A percentile compares a stretch with the other conserved stretches of the same genome.
Conservation (phyloP, 2,113 vertebrate species). For the Albula goreensis region DNA sequence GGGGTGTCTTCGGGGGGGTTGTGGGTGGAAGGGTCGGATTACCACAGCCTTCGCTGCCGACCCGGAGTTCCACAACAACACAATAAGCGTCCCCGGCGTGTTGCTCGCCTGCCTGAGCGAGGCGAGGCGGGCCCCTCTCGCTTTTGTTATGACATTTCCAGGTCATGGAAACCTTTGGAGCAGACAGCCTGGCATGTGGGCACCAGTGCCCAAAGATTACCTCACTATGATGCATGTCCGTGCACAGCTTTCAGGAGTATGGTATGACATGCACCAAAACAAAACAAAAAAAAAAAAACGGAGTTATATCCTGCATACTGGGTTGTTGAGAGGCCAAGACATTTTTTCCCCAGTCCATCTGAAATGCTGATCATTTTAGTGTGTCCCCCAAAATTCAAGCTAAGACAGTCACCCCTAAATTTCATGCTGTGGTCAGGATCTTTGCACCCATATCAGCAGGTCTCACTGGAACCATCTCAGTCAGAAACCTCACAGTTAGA, state of each 20-base stretch:
- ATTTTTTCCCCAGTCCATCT: no score
- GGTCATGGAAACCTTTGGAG: neutral
- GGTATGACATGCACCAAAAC: neutral
- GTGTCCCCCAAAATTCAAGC: no score
- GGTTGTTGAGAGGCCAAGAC: no score
- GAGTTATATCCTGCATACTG: no score
- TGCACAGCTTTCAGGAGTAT: neutral
- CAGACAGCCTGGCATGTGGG: neutral
- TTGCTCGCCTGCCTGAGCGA: neutral
- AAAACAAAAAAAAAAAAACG: no score
- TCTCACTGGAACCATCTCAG: no score
- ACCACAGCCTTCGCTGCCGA: conserved; percentile 39
- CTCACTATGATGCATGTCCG: neutral
- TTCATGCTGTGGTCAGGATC: no score
- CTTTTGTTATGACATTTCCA: conserved; percentile 13
- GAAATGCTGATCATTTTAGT: no score
- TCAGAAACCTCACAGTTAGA: no score
- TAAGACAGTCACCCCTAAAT: no score
- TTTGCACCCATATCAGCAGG: no score
- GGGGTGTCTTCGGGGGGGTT: conserved; percentile 24
- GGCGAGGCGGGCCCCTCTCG: neutral
- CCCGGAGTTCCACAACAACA: conserved; percentile 43
- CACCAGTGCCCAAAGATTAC: neutral
- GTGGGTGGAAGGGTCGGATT: conserved; percentile 44
- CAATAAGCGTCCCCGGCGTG: conserved; percentile 32